These are phyloP conservation scores for Sympetrum striolatum DNA, from an alignment of 2,888 invertebrate species.

Conservation along the genomic window DNA sequence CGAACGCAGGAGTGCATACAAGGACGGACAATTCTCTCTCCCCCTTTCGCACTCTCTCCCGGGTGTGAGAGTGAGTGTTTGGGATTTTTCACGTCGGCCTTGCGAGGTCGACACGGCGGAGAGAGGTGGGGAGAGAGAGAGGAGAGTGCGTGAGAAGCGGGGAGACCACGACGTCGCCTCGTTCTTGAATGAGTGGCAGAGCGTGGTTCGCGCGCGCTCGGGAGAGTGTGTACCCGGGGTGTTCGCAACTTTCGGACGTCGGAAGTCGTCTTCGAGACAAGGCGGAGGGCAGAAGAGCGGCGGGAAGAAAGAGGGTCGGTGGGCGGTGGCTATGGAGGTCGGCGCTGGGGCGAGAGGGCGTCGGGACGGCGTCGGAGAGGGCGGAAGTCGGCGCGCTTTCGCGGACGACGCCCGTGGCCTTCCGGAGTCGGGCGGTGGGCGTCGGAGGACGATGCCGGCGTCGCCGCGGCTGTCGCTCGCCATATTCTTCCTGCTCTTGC, in stretches of 20 bases:
- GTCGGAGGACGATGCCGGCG: slow-evolving; percentile 54
- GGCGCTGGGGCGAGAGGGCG: slow-evolving; percentile 45
- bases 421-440: neutral
- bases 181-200: slow-evolving; percentile 36
- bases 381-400: neutral
- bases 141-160: slow-evolving; percentile 36
- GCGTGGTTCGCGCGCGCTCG: slow-evolving; percentile 2
- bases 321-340: slow-evolving; percentile 52
- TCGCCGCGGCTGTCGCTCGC: neutral
- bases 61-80: slow-evolving; percentile 50
- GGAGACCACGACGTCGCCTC: slow-evolving; percentile 6
- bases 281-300: neutral
- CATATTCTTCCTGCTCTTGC: neutral
- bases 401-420: slow-evolving; percentile 46
- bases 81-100: slow-evolving; percentile 42
- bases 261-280: neutral
- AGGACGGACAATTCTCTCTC: slow-evolving; percentile 46
- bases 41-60: slow-evolving; percentile 12
- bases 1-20: slow-evolving; percentile 46
- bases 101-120: slow-evolving; percentile 48
- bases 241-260: neutral
- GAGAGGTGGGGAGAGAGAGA: slow-evolving; percentile 47
- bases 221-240: neutral
- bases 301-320: neutral
- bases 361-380: neutral